phyloP scores from a whole-genome alignment of 2,797 vertebrate species.

The Lindbergichthys nudifrons region DNA sequence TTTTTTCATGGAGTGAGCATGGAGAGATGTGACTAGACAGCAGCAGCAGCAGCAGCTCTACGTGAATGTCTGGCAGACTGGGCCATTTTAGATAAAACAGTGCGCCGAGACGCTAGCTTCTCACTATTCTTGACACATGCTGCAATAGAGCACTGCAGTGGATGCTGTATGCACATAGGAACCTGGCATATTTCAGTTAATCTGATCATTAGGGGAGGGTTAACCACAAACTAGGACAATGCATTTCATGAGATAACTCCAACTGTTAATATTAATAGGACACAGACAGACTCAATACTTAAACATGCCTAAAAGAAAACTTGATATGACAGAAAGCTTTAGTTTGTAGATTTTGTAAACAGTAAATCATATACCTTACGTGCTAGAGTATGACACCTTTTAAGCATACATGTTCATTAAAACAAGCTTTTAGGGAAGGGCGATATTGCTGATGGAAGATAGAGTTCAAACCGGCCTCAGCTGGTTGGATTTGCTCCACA shows the following conservation, averaged over 20 bases:
- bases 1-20: conserved; percentile 17
- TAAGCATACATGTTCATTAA: conserved; percentile 6
- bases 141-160: conserved; percentile 73
- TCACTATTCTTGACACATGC: conserved; percentile 80
- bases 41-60: conserved; percentile 70
- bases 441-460: conserved; percentile 7
- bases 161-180: conserved; percentile 63
- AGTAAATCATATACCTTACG: background rate
- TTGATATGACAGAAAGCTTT: background rate
- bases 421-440: conserved; percentile 8
- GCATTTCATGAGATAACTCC: conserved; percentile 3
- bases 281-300: background rate
- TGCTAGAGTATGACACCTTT: background rate
- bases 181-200: conserved; percentile 31
- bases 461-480: conserved; percentile 19
- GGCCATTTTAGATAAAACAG: conserved; percentile 74
- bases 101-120: conserved; percentile 67
- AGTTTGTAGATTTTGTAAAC: background rate
- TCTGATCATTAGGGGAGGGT: conserved; percentile 24
- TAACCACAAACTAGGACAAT: conserved; percentile 19
- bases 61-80: conserved; percentile 76
- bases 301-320: background rate
- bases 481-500: conserved; percentile 14
- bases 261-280: conserved; percentile 11
- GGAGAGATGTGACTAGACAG: conserved; percentile 73